Percentiles rank a stretch among this genome's conserved stretches.
phyloP scores from a whole-genome alignment of 2,888 invertebrate species.

The Tipula lateralis region DNA sequence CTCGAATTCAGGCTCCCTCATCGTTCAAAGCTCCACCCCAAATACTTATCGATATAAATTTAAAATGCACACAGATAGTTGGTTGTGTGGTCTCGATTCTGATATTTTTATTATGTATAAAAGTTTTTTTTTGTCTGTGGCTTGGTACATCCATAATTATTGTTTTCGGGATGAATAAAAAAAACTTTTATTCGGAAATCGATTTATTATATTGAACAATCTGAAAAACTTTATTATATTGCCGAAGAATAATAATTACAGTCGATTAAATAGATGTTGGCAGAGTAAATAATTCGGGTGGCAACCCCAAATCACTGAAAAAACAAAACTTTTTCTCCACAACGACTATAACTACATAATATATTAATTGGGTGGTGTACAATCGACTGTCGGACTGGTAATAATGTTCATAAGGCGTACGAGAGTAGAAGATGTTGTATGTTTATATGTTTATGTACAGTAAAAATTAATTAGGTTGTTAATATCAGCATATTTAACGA shows the following conservation, averaged over 20 bases:
- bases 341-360: no score
- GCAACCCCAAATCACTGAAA: neutral
- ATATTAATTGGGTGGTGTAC: no score
- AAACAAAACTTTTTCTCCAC: no score
- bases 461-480: no score
- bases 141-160: neutral
- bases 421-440: no score
- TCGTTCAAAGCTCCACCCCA: no score
- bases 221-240: neutral
- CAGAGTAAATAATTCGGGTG: neutral
- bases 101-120: neutral
- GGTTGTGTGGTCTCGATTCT: neutral
- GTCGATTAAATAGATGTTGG: neutral
- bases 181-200: neutral
- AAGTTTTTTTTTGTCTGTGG: neutral
- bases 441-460: no score
- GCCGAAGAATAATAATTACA: neutral
- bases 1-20: no score
- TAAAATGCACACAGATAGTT: neutral
- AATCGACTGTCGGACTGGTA: no score
- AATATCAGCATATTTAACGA: no score
- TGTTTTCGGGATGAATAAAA: neutral
- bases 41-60: neutral
- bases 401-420: no score
- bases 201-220: neutral